Evolutionary conservation across 2,797 vertebrate genomes (phyloP), one percentile per base, ranked within the genome.

Genomic region (Choloepus didactylus): DNA sequence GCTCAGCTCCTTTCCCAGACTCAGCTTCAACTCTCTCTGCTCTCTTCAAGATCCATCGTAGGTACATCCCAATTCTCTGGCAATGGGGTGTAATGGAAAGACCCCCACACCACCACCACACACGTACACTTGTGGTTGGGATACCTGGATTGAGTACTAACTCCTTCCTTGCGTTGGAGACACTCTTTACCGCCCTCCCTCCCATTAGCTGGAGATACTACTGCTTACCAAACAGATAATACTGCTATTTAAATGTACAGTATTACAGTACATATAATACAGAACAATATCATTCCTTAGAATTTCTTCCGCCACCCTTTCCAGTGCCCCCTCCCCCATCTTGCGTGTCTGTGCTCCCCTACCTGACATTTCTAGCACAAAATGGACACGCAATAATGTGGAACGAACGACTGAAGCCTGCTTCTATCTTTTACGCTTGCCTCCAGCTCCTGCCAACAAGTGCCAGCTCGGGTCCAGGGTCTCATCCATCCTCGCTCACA

Each of bases 391-490:
- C 56, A 44, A 21, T 16, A 77, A 49, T 25, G 25, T 38, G 38
- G 70, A 62, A 79, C 19, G 60, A 64, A 72, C 49, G 25, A 35
- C 4, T 1, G 38, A 64, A 87, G 11, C 29, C 2, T 46, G 64
- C 10, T 82, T 89, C 23, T 76, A 1, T 77, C 76, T 88, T 70
- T 49, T 44, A 1, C 49, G 19, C 73, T 67, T 94, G 72, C 76
- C 46, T 70, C 60, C n/a, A 54, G 54, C 59, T 81, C 66, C 66
- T 67, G 69, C 56, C 62, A 16, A 29, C 70, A 76, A 60, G 14
- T 31, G 66, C 35, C 64, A 82, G 77, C 35, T 85, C 70, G 25
- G 89, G 46, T 87, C 89, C 73, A 87, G 59, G 54, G 10, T 25
- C 69, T 21, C 18, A 25, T 18, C 67, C 67, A 70, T 70, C 41